These are phyloP conservation scores for Zaprionus camerounensis DNA, from an alignment of 1,140 invertebrate species.

Conservation along the genomic window DNA sequence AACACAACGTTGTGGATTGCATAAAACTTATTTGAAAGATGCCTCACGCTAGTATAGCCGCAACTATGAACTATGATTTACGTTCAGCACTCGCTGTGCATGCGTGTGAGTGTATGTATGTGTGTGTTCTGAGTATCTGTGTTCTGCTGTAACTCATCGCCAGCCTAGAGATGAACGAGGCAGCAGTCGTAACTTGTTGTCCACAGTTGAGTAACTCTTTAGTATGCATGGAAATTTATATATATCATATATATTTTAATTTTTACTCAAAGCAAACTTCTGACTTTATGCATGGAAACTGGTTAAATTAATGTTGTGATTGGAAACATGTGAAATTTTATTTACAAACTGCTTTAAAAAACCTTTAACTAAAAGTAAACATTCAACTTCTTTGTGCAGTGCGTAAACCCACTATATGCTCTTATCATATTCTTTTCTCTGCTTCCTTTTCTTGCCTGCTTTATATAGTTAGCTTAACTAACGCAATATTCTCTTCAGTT, in stretches of 20 bases:
- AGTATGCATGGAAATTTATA: not conserved
- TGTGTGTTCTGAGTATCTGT: not conserved
- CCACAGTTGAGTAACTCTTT: not conserved
- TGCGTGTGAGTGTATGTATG: not conserved
- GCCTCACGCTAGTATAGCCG: slow-evolving; percentile 28
- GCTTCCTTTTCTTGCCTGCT: no score
- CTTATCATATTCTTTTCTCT: no score
- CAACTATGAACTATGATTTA: slow-evolving; percentile 55
- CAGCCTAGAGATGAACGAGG: slow-evolving; percentile 17
- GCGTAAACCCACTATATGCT: no score
- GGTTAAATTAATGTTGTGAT: no score
- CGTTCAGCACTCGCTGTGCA: not conserved
- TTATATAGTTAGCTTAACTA: not conserved
- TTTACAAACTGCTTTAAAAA: not conserved
- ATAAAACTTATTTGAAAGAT: slow-evolving; percentile 40
- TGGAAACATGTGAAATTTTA: not conserved
- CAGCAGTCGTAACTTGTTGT: not conserved
- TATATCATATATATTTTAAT: not conserved
- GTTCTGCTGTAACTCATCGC: slow-evolving; percentile 12
- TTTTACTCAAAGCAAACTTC: no score
- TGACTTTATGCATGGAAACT: no score
- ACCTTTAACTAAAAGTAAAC: no score
- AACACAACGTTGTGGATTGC: slow-evolving; percentile 11
- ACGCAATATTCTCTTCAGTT: not conserved
- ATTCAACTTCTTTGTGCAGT: no score